Percentiles rank a stretch among this genome's conserved stretches.
Evolutionary conservation across 1,140 invertebrate genomes (phyloP).

Genomic region (Trinorchestia longiramus): DNA sequence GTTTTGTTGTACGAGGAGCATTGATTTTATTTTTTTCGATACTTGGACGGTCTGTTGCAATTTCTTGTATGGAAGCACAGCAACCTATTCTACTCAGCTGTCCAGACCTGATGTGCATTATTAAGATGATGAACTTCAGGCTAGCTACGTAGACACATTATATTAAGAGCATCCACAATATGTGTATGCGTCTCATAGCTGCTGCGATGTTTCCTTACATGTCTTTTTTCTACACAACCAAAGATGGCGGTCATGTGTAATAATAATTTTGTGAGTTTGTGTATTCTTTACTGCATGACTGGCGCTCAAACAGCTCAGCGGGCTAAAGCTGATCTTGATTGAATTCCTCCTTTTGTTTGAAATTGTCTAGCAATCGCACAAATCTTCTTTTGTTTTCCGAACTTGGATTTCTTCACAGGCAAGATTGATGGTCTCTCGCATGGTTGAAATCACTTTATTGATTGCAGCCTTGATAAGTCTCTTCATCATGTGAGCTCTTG

Average conservation of each 20-base stretch:
- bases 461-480: slow-evolving; percentile 7
- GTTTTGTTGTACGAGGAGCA: too few species aligned
- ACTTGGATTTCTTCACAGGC: background rate
- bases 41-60: too few species aligned
- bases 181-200: background rate
- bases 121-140: too few species aligned
- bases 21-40: too few species aligned
- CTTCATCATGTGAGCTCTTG: slow-evolving; percentile 21
- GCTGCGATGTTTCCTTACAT: background rate
- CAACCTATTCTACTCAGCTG: too few species aligned
- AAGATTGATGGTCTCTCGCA: slow-evolving; percentile 17
- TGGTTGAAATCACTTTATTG: slow-evolving; percentile 4
- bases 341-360: background rate
- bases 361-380: background rate
- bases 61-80: too few species aligned
- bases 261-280: background rate
- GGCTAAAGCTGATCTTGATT: background rate
- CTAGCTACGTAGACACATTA: too few species aligned
- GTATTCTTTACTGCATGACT: background rate
- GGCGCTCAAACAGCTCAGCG: background rate
- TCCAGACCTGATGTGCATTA: too few species aligned
- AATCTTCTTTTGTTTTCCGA: slow-evolving; percentile 9
- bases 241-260: background rate
- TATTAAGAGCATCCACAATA: background rate
- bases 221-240: background rate